Evolutionary conservation across 2,797 vertebrate genomes (phyloP).

Genomic region (Orestias chungarensis): DNA sequence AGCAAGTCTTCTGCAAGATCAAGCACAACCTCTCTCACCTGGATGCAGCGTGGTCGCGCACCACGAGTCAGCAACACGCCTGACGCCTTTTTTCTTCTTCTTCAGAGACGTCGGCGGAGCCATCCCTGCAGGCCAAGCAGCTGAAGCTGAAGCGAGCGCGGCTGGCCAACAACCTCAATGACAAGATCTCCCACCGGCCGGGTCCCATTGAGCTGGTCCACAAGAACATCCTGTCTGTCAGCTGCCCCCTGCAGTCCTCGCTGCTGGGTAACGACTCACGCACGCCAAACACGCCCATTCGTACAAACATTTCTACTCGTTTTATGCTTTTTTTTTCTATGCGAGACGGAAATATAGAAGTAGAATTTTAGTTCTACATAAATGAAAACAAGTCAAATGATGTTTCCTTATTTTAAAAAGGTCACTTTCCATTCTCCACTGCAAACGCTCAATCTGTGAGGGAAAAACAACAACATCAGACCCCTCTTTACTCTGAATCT

Average conservation of each 20-base stretch:
- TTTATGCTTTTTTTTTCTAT: no score
- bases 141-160: conserved; percentile 94
- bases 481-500: no score
- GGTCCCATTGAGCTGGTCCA: conserved; percentile 95
- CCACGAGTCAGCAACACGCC: not conserved
- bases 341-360: no score
- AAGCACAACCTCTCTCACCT: not conserved
- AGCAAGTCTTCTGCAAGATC: conserved; percentile 5
- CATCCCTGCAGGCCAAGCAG: conserved; percentile 87
- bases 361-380: no score
- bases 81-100: not conserved
- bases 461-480: no score
- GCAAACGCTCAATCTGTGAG: no score
- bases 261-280: conserved; percentile 57
- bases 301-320: no score
- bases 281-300: not conserved
- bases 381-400: no score
- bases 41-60: not conserved
- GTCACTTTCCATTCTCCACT: no score
- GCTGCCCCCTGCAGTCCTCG: conserved; percentile 52
- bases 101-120: conserved; percentile 78
- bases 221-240: conserved; percentile 89
- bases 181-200: conserved; percentile 94
- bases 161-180: conserved; percentile 94
- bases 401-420: no score